A percentile compares a stretch with the other conserved stretches of the same genome.
phyloP scores from a whole-genome alignment of 2,113 vertebrate genomes.

The Asarcornis scutulata region DNA sequence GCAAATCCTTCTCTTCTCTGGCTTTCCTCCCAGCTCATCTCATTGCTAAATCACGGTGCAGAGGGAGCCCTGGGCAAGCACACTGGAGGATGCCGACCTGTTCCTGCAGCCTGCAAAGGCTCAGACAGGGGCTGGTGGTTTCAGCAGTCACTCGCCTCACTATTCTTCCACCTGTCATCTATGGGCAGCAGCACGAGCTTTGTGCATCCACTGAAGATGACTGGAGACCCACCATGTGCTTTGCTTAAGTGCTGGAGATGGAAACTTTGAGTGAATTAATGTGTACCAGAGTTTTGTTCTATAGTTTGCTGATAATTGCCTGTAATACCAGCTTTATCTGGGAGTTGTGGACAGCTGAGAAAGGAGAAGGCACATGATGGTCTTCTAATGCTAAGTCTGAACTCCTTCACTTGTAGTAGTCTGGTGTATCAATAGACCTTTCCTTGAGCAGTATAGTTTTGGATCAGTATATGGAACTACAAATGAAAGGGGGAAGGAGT shows the following conservation, averaged over 20 bases:
- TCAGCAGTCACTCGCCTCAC: not conserved
- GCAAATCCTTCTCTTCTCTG: not conserved
- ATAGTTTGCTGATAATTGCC: not conserved
- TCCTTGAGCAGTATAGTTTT: not conserved
- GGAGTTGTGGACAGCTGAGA: not conserved
- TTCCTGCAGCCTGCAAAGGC: not conserved
- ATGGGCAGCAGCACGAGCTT: not conserved
- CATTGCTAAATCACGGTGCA: not conserved
- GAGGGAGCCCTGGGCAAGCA: not conserved
- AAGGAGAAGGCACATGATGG: not conserved
- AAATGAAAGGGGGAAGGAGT: not conserved
- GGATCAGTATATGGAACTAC: not conserved
- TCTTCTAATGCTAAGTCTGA: not conserved
- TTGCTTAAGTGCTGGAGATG: not conserved
- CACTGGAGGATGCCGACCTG: fast-evolving
- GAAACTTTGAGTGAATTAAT: not conserved
- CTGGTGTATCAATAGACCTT: not conserved
- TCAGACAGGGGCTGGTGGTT: not conserved
- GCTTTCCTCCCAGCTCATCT: not conserved
- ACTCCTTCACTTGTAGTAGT: not conserved
- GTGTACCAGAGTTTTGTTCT: not conserved
- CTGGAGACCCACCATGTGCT: not conserved
- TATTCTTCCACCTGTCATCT: not conserved
- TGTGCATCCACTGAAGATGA: not conserved
- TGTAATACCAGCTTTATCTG: not conserved